Evolutionary conservation across 37 sponge, comb jelly and placozoan species (phyloP), one percentile per base, ranked within the genome.

Genomic region (Oopsacas minuta): DNA sequence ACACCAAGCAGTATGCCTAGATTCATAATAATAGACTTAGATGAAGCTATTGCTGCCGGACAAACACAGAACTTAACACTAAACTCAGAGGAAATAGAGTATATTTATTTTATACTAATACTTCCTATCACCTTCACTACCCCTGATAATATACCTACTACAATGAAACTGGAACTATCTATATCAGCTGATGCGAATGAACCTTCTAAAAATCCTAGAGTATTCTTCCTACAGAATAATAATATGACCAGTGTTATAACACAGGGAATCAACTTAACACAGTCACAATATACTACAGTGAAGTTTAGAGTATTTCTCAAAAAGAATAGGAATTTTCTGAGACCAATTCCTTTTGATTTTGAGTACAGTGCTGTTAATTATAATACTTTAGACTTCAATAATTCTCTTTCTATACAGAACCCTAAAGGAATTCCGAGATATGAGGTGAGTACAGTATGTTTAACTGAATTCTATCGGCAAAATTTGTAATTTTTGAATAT

Each of bases 281-380:
- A 61, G 75, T 61, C 75, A 3, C 7, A 61, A n/a, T 34, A 25
- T 61, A 61, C 75, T 61, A 5, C 3, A 34, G 32, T 61, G 7
- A 3, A 12, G 28, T 25, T 61, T 3, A 61, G 17, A 20, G 75
- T 61, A 32, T 61, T 25, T 61, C 75, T 61, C 32, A 61, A 61
- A 12, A 34, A 61, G 7, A 61, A 61, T n/a, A 61, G 75, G 75
- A 61, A 61, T 61, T 61, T 61, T n/a, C 30, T 61, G 30, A 10
- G 75, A 61, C 75, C 75, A 34, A n/a, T 61, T 61, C 20, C 75
- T 25, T 61, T 61, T 34, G 75, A 61, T 61, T 61, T 61, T n/a
- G 75, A 61, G 20, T 61, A 61, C 28, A 25, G 32, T 20, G 75
- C 75, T 7, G 75, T 61, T 61, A 61, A 61, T 61, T 3, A 25